phyloP scores from a whole-genome alignment of 2,113 vertebrate species.

The Gasterosteus nipponicus region DNA sequence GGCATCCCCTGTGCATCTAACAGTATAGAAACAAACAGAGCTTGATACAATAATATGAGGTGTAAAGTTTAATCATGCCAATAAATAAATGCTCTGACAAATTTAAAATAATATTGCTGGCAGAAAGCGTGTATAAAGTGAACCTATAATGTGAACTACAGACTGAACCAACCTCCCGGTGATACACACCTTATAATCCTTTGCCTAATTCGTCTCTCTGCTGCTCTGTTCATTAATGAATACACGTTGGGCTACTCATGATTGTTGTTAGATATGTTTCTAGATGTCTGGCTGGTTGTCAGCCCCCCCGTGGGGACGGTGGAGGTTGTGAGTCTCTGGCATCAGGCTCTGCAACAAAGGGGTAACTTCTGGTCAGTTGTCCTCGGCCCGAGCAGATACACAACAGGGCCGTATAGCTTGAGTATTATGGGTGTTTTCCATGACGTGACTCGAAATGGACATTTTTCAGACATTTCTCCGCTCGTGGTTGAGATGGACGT shows the following conservation, averaged over 20 bases:
- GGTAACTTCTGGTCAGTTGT: too few species aligned
- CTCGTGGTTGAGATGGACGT: neutral
- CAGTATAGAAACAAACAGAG: neutral
- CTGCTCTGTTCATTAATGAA: neutral
- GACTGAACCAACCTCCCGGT: neutral
- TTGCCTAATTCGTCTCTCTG: neutral
- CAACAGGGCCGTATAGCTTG: too few species aligned
- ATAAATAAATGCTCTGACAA: conserved; percentile 1
- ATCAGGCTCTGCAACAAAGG: too few species aligned
- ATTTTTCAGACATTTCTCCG: neutral
- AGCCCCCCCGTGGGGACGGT: neutral
- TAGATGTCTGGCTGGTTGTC: neutral
- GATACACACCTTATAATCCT: neutral
- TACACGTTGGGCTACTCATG: neutral
- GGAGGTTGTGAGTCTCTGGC: too few species aligned
- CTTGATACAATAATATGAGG: neutral
- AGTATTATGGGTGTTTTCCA: too few species aligned
- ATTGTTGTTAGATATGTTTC: neutral
- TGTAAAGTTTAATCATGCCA: neutral
- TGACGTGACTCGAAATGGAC: neutral
- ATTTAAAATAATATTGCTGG: neutral
- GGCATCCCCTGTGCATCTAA: neutral
- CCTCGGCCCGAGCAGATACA: too few species aligned
- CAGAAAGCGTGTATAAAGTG: neutral
- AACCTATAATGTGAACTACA: neutral